phyloP scores from a whole-genome alignment of 2,113 vertebrate species.

The Neolamprologus fasciatus region DNA sequence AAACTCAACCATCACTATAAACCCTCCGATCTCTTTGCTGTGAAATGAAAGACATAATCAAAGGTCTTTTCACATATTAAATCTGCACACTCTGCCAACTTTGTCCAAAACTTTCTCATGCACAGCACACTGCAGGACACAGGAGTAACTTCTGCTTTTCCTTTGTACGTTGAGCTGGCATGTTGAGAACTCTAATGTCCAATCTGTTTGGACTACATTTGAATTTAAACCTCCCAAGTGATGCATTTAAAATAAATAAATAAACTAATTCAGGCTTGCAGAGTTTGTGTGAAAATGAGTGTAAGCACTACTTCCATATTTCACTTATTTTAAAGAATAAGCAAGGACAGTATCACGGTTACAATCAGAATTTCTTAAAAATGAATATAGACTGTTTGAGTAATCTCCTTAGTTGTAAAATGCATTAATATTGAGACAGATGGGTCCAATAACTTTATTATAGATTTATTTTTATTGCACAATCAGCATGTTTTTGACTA shows the following conservation, averaged over 20 bases:
- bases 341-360: accelerated
- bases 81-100: not conserved
- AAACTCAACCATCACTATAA: not conserved
- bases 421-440: accelerated
- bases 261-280: not conserved
- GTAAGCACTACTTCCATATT: not conserved
- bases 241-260: not conserved
- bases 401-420: not conserved
- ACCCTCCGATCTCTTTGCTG: not conserved
- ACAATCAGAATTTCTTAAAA: not conserved
- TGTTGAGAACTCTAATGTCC: not conserved
- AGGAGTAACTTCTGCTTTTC: not conserved
- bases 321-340: not conserved
- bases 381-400: accelerated
- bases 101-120: not conserved
- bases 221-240: not conserved
- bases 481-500: not conserved
- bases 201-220: not conserved
- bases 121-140: not conserved
- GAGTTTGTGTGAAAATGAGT: not conserved
- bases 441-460: accelerated
- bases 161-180: not conserved
- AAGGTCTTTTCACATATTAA: not conserved
- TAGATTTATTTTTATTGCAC: not conserved
- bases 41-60: not conserved